phyloP scores from a whole-genome alignment of 2,888 invertebrate species.

The Polymixis flavicincta region DNA sequence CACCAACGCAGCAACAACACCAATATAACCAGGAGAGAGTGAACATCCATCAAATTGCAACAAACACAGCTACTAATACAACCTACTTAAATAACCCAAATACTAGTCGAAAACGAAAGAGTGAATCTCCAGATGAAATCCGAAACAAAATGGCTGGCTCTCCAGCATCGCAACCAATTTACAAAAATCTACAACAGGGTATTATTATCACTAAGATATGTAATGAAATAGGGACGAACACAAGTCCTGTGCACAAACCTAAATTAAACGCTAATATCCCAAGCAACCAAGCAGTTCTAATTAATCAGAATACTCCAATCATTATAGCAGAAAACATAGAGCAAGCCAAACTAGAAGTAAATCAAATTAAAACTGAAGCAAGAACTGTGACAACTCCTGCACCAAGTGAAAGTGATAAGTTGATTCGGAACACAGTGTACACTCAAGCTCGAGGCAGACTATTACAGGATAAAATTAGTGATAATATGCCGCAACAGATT shows the following conservation, averaged over 20 bases:
- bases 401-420: conserved; percentile 76
- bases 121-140: conserved; percentile 83
- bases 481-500: conserved; percentile 41
- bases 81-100: conserved; percentile 52
- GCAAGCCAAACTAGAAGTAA: conserved; percentile 33
- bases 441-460: conserved; percentile 84
- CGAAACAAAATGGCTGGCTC: conserved; percentile 71
- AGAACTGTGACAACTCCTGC: conserved; percentile 36
- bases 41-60: conserved; percentile 40
- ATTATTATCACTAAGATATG: conserved; percentile 67
- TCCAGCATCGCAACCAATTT: conserved; percentile 47
- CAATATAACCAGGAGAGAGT: conserved; percentile 50
- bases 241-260: conserved; percentile 71
- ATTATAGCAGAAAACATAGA: conserved; percentile 43
- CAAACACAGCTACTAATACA: conserved; percentile 47
- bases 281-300: conserved; percentile 53
- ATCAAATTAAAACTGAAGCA: conserved; percentile 32
- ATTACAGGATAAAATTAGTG: conserved; percentile 75
- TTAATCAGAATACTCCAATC: conserved; percentile 47
- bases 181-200: conserved; percentile 62
- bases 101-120: conserved; percentile 81
- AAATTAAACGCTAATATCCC: conserved; percentile 55
- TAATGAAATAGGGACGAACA: conserved; percentile 72
- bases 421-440: conserved; percentile 85
- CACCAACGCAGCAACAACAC: conserved; percentile 42